Base-by-base conservation (phyloP, 37 sponge, comb jelly and placozoan species). In the Eunapius fragilis region DNA sequence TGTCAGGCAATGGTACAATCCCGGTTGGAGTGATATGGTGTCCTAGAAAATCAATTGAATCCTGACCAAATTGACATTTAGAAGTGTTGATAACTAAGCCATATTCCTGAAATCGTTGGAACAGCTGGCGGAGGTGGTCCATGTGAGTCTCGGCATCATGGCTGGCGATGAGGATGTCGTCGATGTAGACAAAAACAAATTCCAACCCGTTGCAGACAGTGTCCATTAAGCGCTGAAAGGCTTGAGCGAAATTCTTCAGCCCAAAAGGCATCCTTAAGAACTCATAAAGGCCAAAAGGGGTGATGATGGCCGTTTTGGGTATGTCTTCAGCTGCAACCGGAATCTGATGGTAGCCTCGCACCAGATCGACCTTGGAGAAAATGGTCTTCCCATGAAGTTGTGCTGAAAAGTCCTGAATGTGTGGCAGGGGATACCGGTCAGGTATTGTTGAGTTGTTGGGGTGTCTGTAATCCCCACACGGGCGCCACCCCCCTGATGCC, bases 221-320 rank as follows among this genome's bases (percentile, higher is more conserved):
- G 32, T 82, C 82, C 82, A 82, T 82, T 26, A 82, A 31, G 82
- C 82, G 58, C 33, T 82, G 82, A 31, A 82, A 82, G 31, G 79
- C 79, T 37, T 79, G 41, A 27, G 79, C 79, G 71, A 9, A 25
- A 28, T 70, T 70, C 71, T 70, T 76, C 77, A 82, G 72, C 24
- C 71, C 82, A 31, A 82, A 82, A 33, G 82, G 82, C 72, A 82
- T 82, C 72, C 82, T 82, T 2, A 82, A 33, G 72, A 82, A 82
- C 37, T 69, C 72, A 82, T 38, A 82, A 23, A 71, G 34, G 9
- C 79, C 79, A 79, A 79, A 79, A 38, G 79, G 79, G 3, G 79
- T 79, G 79, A 79, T 79, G 25, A 82, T 82, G 79, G 79, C 79
- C 25, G 79, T 79, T 79, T 79, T 70, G 79, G 79, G 79, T 27